Evolutionary conservation across 1,140 invertebrate genomes (phyloP).

Genomic region (Drosophila prosaltans): DNA sequence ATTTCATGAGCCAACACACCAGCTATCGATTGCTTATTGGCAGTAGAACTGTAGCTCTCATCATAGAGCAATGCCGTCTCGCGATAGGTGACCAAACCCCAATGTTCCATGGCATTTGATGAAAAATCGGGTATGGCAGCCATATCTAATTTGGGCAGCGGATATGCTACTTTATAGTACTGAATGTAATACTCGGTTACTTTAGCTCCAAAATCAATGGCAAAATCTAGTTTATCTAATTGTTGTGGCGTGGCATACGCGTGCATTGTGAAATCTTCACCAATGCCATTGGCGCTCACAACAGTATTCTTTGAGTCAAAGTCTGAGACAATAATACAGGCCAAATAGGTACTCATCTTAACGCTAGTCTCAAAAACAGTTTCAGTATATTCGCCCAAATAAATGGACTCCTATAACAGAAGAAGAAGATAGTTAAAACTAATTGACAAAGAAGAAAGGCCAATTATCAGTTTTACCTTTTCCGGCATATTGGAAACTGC

Average conservation of each 20-base stretch:
- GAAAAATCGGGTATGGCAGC: conserved; percentile 97
- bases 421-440: no score
- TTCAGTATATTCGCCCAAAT: conserved; percentile 63
- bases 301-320: conserved; percentile 87
- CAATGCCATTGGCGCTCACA: conserved; percentile 85
- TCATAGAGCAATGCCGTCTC: conserved; percentile 93
- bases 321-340: conserved; percentile 95
- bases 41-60: conserved; percentile 86
- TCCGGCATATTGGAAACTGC: conserved; percentile 92
- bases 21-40: conserved; percentile 90
- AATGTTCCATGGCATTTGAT: conserved; percentile 97
- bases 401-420: conserved; percentile 33
- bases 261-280: conserved; percentile 86
- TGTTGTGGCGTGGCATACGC: conserved; percentile 90
- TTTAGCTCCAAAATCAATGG: conserved; percentile 89
- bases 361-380: conserved; percentile 90
- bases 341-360: conserved; percentile 96
- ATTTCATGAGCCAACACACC: conserved; percentile 94
- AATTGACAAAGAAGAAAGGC: no score
- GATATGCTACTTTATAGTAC: conserved; percentile 94
- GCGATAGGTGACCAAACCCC: conserved; percentile 93
- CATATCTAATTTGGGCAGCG: conserved; percentile 95
- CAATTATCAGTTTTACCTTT: conserved; percentile 24
- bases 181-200: conserved; percentile 94
- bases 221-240: conserved; percentile 90